phyloP scores from a whole-genome alignment of 2,797 vertebrate genomes.

The Lindbergichthys nudifrons region DNA sequence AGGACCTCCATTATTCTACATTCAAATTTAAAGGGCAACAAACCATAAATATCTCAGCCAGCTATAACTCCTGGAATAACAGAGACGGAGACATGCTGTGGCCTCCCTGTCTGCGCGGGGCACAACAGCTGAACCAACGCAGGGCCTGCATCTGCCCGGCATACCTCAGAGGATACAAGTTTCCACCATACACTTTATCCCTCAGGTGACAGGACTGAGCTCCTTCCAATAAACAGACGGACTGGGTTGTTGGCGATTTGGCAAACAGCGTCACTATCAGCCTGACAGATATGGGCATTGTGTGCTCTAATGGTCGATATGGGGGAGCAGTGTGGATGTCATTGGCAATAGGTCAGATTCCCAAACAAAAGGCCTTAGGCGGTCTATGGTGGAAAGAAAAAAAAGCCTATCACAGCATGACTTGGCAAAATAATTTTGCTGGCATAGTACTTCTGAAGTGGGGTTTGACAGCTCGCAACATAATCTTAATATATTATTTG shows the following conservation, averaged over 20 bases:
- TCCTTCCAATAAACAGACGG: slow-evolving; percentile 23
- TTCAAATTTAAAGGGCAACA: slow-evolving; percentile 42
- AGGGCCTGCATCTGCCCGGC: slow-evolving; percentile 43
- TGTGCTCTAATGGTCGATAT: slow-evolving; percentile 46
- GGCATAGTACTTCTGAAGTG: slow-evolving; percentile 59
- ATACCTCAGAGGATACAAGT: slow-evolving; percentile 61
- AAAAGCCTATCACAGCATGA: slow-evolving; percentile 49
- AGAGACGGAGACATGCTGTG: slow-evolving; percentile 41
- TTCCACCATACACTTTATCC: slow-evolving; percentile 60
- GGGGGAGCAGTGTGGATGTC: slow-evolving; percentile 44
- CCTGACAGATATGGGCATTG: slow-evolving; percentile 12
- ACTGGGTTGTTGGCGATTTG: slow-evolving; percentile 9
- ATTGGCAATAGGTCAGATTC: slow-evolving; percentile 51
- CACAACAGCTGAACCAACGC: slow-evolving; percentile 70
- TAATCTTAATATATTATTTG: slow-evolving; percentile 73
- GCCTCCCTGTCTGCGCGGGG: slow-evolving; percentile 46
- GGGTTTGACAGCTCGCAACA: slow-evolving; percentile 59
- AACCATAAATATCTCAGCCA: slow-evolving; percentile 45
- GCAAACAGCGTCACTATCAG: slow-evolving; percentile 23
- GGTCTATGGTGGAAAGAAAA: slow-evolving; percentile 4
- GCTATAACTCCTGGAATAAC: slow-evolving; percentile 54
- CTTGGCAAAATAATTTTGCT: slow-evolving; percentile 62
- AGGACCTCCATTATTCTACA: slow-evolving; percentile 20
- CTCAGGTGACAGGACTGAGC: slow-evolving; percentile 64
- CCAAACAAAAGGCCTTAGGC: slow-evolving; percentile 52